Conservation (phyloP, 2,888 invertebrate species). For the Ormyrus pomaceus region DNA sequence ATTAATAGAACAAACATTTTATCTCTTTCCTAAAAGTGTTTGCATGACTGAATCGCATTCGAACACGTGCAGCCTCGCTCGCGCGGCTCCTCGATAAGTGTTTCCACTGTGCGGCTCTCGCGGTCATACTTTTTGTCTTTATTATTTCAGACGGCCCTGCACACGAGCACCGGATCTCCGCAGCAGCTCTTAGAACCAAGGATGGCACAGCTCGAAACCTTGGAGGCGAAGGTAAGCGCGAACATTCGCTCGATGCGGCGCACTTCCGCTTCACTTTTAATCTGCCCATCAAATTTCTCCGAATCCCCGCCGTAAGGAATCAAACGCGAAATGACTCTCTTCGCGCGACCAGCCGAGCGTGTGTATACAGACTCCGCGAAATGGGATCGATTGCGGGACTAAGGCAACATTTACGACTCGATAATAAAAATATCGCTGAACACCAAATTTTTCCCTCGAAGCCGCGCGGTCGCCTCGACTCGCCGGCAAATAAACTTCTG, state of each 20-base stretch:
- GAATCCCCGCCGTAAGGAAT: constrained; percentile 13
- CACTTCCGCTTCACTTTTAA: constrained; percentile 48
- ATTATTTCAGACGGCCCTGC: constrained; percentile 69
- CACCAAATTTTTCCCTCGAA: too few species aligned
- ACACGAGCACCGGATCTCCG: constrained; percentile 64
- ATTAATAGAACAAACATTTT: too few species aligned
- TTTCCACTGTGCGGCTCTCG: not conserved
- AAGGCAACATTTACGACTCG: too few species aligned
- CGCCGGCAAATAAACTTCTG: too few species aligned
- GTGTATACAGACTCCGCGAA: too few species aligned
- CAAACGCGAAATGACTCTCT: constrained; percentile 5
- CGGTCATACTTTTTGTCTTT: constrained; percentile 2
- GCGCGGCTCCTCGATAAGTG: not conserved
- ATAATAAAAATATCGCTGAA: too few species aligned
- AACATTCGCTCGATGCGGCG: not conserved
- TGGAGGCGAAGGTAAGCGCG: constrained; percentile 84
- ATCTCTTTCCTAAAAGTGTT: too few species aligned
- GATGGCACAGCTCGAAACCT: constrained; percentile 85
- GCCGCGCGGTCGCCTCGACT: too few species aligned
- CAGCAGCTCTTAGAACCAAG: constrained; percentile 76
- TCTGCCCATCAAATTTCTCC: constrained; percentile 16
- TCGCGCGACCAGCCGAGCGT: too few species aligned
- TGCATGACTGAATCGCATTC: too few species aligned
- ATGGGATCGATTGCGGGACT: too few species aligned
- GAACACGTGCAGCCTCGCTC: too few species aligned